These are phyloP conservation scores for Gobius niger DNA, from an alignment of 2,113 vertebrate species.

Conservation along the genomic window DNA sequence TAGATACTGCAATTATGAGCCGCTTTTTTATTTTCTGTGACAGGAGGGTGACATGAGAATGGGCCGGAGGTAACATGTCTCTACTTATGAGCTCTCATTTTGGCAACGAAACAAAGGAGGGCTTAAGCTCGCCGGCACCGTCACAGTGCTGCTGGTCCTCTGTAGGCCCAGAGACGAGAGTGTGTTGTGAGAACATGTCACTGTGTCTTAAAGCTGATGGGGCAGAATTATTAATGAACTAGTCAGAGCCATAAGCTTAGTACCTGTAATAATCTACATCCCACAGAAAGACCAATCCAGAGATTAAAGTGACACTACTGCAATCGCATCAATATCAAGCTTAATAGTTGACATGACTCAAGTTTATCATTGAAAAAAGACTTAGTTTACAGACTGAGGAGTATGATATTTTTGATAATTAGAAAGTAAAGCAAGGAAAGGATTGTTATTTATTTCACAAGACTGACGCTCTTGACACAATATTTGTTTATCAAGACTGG, in stretches of 20 bases:
- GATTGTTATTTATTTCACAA: no score
- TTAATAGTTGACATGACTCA: not conserved
- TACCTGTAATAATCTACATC: conserved; percentile 14
- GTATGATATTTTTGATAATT: no score
- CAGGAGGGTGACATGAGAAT: conserved; percentile 60
- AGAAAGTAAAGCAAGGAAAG: no score
- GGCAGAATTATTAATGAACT: conserved; percentile 28
- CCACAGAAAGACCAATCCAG: not conserved
- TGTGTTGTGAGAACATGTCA: conserved; percentile 66
- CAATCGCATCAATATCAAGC: not conserved
- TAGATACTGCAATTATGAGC: conserved; percentile 5
- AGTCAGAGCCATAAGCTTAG: not conserved
- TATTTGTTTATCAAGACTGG: no score
- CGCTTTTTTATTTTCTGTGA: conserved; percentile 42
- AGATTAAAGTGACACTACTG: not conserved
- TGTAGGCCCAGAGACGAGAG: conserved; percentile 30
- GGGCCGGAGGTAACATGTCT: conserved; percentile 39
- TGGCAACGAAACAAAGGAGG: conserved; percentile 66
- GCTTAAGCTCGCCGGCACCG: conserved; percentile 54
- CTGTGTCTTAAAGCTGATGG: conserved; percentile 34
- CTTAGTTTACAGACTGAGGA: not conserved
- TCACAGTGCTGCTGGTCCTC: conserved; percentile 60
- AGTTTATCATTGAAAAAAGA: not conserved
- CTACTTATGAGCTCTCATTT: conserved; percentile 37
- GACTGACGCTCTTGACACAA: no score